Base-by-base conservation (phyloP, 2,113 vertebrate genomes). In the Oreochromis spilurus region DNA sequence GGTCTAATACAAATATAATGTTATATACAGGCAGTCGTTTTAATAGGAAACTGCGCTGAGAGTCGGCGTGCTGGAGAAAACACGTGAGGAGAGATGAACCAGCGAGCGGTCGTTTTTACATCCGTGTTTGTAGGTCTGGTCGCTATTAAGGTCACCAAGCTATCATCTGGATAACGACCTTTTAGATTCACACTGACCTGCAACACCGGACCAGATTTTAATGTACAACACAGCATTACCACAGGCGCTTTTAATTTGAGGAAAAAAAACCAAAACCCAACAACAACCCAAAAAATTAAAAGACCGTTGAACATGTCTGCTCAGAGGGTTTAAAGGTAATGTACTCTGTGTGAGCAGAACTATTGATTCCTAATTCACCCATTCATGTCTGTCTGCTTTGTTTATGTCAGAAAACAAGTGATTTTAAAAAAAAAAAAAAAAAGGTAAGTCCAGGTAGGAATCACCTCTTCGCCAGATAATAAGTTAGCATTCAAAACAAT, bases 401-500 rank as follows among this genome's bases (percentile, higher is more conserved):
- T 84, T 75, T 77, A 58, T 62, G 78, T 78, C 65, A 86, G 83
- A 87, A 91, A 92, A 84, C 57, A 90, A 92, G 88, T 84, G 83
- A 89, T 45, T 4, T 21, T 2, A 54, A 4, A 1, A 87, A 92
- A 93, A 0, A 19, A 36, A 40, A 89, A 92, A 95, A 95, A 93
- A 94, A 92, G 67, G 85, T 80, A 88, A 91, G 82, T 67, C 79
- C 83, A 43, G 29, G 88, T 85, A 81, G 62, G 84, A 85, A 83
- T 52, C 81, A 87, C 38, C 43, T 90, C 52, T 79, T 92, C 87
- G 87, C 86, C 85, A 90, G 83, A 81, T 93, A 92, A 94, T 94
- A 95, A 96, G 85, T 94, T 94, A 93, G 91, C 93, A 95, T 95
- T 93, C 90, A 93, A 94, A 95, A 94, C 91, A 92, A 96, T 94